Percentiles rank a stretch among this genome's conserved stretches.
phyloP scores from a whole-genome alignment of 2,888 invertebrate genomes.

The Idaea aversata region DNA sequence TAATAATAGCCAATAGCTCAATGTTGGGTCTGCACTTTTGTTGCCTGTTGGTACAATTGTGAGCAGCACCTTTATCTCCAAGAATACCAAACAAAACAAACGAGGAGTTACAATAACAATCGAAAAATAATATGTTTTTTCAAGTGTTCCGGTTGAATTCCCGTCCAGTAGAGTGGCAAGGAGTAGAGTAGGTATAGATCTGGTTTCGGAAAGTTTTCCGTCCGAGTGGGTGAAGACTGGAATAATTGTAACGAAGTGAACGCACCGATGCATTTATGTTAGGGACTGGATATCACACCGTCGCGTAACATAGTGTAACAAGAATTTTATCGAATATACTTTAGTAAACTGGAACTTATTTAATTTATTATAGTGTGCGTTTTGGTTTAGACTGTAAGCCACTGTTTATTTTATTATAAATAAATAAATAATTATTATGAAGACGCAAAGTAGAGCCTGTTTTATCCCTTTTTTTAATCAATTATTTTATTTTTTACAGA shows the following conservation, averaged over 20 bases:
- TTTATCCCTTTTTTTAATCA: too few relatives aligned
- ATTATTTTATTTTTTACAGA: too few relatives aligned
- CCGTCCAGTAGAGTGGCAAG: constrained; percentile 15
- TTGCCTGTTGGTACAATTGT: background rate
- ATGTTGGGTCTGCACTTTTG: too few relatives aligned
- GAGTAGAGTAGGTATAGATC: constrained; percentile 26
- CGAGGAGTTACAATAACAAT: constrained; percentile 12
- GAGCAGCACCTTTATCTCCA: background rate
- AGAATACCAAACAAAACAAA: background rate
- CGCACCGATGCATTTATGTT: constrained; percentile 47
- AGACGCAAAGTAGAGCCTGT: too few relatives aligned
- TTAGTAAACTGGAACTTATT: too few relatives aligned
- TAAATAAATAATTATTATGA: too few relatives aligned
- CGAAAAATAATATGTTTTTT: constrained; percentile 16
- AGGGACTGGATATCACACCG: constrained; percentile 33
- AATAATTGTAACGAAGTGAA: constrained; percentile 55
- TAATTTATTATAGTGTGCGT: too few relatives aligned
- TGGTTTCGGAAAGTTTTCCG: constrained; percentile 51
- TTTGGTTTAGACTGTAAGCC: too few relatives aligned
- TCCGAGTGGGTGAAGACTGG: constrained; percentile 55
- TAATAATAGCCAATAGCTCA: too few relatives aligned
- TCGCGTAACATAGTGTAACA: constrained; percentile 6
- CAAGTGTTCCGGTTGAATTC: constrained; percentile 21
- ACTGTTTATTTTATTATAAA: too few relatives aligned
- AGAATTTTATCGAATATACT: background rate